A percentile compares a stretch with the other conserved stretches of the same genome.
Evolutionary conservation across 2,797 vertebrate genomes (phyloP).

Genomic region (Alfaro cultratus): DNA sequence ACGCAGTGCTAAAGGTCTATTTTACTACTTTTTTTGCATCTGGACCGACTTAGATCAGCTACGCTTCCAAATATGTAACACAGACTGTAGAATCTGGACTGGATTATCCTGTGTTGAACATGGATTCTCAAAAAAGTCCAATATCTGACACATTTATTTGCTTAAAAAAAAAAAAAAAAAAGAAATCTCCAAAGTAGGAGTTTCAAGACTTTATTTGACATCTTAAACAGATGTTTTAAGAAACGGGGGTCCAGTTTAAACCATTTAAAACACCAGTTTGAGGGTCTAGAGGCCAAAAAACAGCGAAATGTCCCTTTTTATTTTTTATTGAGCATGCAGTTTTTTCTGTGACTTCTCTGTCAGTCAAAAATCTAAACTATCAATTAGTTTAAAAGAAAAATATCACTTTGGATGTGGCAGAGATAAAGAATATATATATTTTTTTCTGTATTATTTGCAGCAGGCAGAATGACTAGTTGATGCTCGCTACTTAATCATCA

Average conservation of each 20-base stretch:
- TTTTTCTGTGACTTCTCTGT: background rate
- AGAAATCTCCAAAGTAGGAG: background rate
- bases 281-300: background rate
- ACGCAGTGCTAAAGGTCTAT: background rate
- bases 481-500: background rate
- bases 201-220: background rate
- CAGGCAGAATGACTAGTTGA: background rate
- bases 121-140: background rate
- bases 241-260: background rate
- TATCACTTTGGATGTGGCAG: background rate
- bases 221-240: background rate
- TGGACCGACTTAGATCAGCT: background rate
- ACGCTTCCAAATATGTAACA: background rate
- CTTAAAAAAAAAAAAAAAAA: background rate
- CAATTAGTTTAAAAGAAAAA: background rate
- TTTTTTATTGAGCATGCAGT: background rate
- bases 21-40: background rate
- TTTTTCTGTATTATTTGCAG: background rate
- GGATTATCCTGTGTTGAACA: background rate
- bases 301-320: background rate
- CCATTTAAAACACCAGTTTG: background rate
- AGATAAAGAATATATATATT: background rate
- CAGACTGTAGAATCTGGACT: background rate
- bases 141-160: background rate
- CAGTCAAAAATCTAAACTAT: background rate